Conservation (phyloP, 2,888 invertebrate species). For the Eustalomyia histrio region DNA sequence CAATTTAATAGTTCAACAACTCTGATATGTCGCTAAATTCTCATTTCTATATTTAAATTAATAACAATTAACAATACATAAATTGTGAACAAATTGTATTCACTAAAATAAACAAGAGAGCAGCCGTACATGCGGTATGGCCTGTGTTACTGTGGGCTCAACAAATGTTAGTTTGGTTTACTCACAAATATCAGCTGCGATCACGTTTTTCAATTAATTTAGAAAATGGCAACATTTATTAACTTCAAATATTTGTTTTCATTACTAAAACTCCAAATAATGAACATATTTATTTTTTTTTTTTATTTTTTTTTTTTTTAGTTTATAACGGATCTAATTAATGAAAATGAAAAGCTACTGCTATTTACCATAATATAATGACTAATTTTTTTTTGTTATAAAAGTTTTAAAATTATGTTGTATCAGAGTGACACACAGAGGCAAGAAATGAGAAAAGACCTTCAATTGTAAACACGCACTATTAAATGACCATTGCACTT, state of each 20-base stretch:
- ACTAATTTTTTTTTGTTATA: conserved; percentile 3
- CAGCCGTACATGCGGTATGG: not conserved
- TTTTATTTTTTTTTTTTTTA: not conserved
- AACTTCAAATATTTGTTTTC: not conserved
- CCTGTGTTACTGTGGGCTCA: conserved; percentile 4
- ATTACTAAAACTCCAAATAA: not conserved
- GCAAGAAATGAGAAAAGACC: not conserved
- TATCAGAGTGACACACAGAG: not conserved
- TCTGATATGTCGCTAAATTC: too few relatives aligned
- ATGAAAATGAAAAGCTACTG: conserved; percentile 8
- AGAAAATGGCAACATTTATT: not conserved
- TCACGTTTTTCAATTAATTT: conserved; percentile 8
- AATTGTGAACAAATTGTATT: too few relatives aligned
- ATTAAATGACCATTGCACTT: conserved; percentile 33
- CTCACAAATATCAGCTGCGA: conserved; percentile 15
- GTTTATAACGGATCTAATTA: not conserved
- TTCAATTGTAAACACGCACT: conserved; percentile 23
- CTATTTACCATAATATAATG: not conserved
- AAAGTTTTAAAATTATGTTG: not conserved
- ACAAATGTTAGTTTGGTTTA: not conserved
- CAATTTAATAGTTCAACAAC: too few relatives aligned
- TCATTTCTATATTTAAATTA: too few relatives aligned
- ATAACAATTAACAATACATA: too few relatives aligned
- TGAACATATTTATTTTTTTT: not conserved
- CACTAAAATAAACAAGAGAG: not conserved